Evolutionary conservation across 2,888 invertebrate genomes (phyloP), one percentile per base, ranked within the genome.

Genomic region (Hirtodrosophila alboralis): DNA sequence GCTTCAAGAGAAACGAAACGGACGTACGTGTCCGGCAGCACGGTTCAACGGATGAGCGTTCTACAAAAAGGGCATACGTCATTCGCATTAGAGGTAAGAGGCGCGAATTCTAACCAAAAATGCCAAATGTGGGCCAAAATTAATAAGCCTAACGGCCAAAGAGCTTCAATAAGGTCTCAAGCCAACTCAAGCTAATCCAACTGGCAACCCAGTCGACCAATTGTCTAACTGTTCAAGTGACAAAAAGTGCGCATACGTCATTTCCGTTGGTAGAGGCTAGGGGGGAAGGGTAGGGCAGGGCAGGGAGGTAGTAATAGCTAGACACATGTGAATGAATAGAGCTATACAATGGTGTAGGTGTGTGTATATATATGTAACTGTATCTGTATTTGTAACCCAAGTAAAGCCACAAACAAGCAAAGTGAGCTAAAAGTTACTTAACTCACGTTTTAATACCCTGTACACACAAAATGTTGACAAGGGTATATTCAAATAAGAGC

Each of bases 371-470:
- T 10, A 26, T 26, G 16, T 31, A 23, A 5, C 23, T 23, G 28
- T 40, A 33, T 68, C 28, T 65, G 38, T 66, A 34, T 54, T 43
- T 28, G 31, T 54, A n/a, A n/a, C n/a, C 36, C 44, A 53, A 34
- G 48, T 53, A 58, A 26, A 37, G 47, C 38, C n/a, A n/a, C n/a
- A n/a, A n/a, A 26, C 33, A 41, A 14, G 23, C 21, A 26, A 40
- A 33, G 44, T 41, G 40, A 61, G 64, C 74, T 49, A 75, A 68
- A 62, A 61, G 52, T 85, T 79, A 73, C 67, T 69, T 67, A 73
- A 62, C 67, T 84, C 76, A 85, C 86, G 73, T 75, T 85, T 63
- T 23, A 5, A 26, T 51, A 37, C 70, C 40, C 58, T 44, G 8
- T 1, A 9, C 4, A 8, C 1, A 7, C 8, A 6, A 5, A 6